These are phyloP conservation scores for Theropithecus gelada DNA, from an alignment of 2,113 vertebrate species.

Conservation along the genomic window DNA sequence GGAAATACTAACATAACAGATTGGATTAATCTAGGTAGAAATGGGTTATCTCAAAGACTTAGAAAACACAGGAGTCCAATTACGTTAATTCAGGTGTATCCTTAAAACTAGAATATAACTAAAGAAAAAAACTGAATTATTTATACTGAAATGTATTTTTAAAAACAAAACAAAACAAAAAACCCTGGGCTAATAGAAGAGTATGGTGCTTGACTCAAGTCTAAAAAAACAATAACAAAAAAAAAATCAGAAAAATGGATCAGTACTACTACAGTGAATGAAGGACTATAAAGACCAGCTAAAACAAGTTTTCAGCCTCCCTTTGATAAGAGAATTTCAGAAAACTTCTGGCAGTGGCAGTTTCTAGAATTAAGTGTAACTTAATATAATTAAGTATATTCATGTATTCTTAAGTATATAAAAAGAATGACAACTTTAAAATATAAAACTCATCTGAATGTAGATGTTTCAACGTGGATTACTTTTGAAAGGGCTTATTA, in stretches of 20 bases:
- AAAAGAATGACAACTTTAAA: conserved; percentile 11
- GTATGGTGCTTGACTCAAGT: neutral
- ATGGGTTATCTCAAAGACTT: conserved; percentile 43
- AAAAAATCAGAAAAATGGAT: neutral
- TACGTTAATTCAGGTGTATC: conserved; percentile 55
- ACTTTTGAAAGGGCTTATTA: neutral
- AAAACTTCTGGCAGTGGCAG: neutral
- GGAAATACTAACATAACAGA: conserved; percentile 34
- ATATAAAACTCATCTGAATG: conserved; percentile 30
- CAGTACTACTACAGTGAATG: neutral
- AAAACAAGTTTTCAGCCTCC: neutral
- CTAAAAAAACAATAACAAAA: neutral
- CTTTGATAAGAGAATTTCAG: conserved; percentile 18
- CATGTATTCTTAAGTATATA: too few relatives aligned
- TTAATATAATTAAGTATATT: too few relatives aligned
- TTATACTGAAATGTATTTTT: conserved; percentile 12
- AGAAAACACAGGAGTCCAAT: conserved; percentile 49
- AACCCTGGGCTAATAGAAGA: neutral
- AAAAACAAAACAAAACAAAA: neutral
- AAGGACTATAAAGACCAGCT: neutral
- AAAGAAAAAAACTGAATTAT: conserved; percentile 59
- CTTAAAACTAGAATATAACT: conserved; percentile 55
- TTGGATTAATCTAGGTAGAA: conserved; percentile 51
- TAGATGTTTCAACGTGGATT: conserved; percentile 10
- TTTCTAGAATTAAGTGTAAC: neutral